Base-by-base conservation (phyloP, 2,113 vertebrate species). In the Chaenocephalus aceratus region DNA sequence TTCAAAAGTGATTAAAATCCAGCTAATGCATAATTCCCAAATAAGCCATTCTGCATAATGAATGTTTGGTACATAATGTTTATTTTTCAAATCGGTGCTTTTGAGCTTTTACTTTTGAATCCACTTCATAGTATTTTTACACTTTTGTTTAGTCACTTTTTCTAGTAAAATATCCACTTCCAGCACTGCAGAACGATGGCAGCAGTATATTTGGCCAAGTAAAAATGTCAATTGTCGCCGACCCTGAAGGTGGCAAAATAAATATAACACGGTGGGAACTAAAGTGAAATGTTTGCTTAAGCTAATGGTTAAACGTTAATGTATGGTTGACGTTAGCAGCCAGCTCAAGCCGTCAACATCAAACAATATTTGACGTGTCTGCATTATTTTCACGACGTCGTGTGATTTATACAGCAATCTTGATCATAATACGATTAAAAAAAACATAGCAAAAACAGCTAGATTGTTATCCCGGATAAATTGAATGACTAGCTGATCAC, bases 281-380 rank as follows among this genome's bases (percentile, higher is more conserved):
- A 30, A 58, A 26, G 12, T 3, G 7, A 49, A 21, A 54, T 72
- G 75, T 84, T 86, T 80, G 57, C 65, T 57, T 16, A 77, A 57
- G 75, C 15, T 80, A 66, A 67, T 65, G 58, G 59, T 67, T 70
- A 69, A 75, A 73, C 58, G 4, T 62, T 18, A 49, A 16, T 10
- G 36, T 41, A 41, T n/a, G 15, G 34, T 75, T 0, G 16, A 71
- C 34, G 4, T 52, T 71, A 58, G 5, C 36, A 18, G n/a, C 23
- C n/a, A 52, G 46, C 46, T 6, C 11, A 9, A 26, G 15, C 56
- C 14, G 8, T 46, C 56, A 41, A 60, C 18, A 56, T 23, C 15
- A 45, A 26, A 7, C 59, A 72, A 49, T 13, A 9, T 15, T 3
- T 36, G 2, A 16, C 59, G 2, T 18, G 21, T 36, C 12, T n/a